Base-by-base conservation (phyloP, 2,888 invertebrate genomes). In the Ligdia adustata region DNA sequence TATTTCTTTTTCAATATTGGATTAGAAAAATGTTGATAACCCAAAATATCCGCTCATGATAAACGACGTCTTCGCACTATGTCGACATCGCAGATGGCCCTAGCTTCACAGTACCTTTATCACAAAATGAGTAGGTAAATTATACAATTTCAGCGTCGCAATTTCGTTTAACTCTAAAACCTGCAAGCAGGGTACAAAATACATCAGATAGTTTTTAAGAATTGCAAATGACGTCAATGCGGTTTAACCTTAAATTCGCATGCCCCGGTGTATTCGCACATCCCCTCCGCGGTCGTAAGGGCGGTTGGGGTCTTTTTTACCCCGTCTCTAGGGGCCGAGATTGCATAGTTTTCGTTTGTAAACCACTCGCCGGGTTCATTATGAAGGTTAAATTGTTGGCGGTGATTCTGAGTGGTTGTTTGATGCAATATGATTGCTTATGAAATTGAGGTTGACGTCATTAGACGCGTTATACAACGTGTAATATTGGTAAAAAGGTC, bases 241-340 rank as follows among this genome's bases (percentile, higher is more conserved):
- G n/a, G 11, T 27, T 11, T 12, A 12, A 27, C 27, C 37, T 5
- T 11, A 37, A 18, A 26, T 15, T 27, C 26, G 35, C 37, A 15
- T 37, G 18, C 37, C 37, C 11, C 27, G 9, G 15, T 5, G 27
- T 27, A 37, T 37, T 26, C 35, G 13, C 22, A 12, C 22, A 22
- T 7, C 26, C 34, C 27, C 11, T 9, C 27, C 11, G 48, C 32
- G 38, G 48, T 49, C 27, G 33, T n/a, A 29, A 15, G 52, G 56
- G 63, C 60, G 62, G 65, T 64, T 66, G 61, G 69, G 71, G 72
- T 67, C 57, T 59, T 80, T 84, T 82, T 87, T 84, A 81, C 75
- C 77, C 63, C 77, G 74, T 69, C 83, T 69, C 74, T 62, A 72
- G 88, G 83, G 82, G 60, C 67, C 55, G 75, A 78, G 84, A 82